These are phyloP conservation scores for Agapornis canus DNA, from an alignment of 2,797 vertebrate species.

Conservation along the genomic window DNA sequence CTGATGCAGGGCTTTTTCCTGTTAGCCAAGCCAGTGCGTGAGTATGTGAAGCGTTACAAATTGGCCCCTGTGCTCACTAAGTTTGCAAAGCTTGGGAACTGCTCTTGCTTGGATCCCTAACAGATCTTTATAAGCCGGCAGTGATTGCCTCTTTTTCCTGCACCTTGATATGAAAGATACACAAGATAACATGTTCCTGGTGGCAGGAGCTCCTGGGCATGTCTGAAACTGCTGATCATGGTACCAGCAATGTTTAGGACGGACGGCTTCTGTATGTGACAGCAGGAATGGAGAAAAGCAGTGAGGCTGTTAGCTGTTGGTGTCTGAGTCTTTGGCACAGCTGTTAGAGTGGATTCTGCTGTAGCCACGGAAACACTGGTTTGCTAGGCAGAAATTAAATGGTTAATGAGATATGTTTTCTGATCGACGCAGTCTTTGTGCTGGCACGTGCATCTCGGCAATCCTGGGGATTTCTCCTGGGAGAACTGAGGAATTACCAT, in stretches of 20 bases:
- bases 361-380: not conserved
- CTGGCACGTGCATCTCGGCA: not conserved
- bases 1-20: not conserved
- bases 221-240: not conserved
- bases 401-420: not conserved
- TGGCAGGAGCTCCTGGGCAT: not conserved
- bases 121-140: not conserved
- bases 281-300: not conserved
- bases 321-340: not conserved
- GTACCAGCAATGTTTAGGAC: not conserved
- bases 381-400: not conserved
- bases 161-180: not conserved
- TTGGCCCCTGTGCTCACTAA: not conserved
- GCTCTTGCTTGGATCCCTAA: not conserved
- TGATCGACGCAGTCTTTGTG: not conserved
- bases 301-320: not conserved
- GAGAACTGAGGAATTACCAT: not conserved
- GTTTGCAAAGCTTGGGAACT: not conserved
- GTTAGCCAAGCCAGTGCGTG: not conserved
- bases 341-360: not conserved
- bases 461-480: not conserved
- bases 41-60: not conserved
- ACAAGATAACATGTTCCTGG: not conserved
- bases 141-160: not conserved
- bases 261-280: accelerated